phyloP scores from a whole-genome alignment of 1,140 invertebrate genomes.

The Penaeus vannamei region DNA sequence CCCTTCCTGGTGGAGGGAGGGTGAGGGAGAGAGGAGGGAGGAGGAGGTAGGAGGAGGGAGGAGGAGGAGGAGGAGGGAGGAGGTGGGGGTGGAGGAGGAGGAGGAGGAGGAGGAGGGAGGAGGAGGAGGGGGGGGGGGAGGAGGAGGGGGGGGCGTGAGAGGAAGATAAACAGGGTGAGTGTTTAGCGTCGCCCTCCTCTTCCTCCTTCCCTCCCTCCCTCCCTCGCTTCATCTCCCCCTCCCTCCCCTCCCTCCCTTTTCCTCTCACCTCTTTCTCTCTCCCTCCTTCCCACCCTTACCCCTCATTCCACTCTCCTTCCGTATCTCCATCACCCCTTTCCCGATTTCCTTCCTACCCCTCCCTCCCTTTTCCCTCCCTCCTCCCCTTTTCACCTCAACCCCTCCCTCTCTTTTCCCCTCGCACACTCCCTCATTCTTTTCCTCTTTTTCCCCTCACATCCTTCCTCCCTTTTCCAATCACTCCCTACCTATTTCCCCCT shows the following conservation, averaged over 20 bases:
- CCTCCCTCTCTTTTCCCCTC: not conserved
- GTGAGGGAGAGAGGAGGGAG: not conserved
- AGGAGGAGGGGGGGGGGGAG: too few relatives aligned
- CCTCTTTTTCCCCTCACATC: not conserved
- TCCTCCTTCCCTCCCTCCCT: too few relatives aligned
- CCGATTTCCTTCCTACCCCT: too few relatives aligned
- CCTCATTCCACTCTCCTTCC: not conserved
- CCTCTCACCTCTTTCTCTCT: not conserved
- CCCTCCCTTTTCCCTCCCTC: not conserved
- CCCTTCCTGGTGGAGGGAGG: not conserved
- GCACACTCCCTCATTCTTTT: not conserved
- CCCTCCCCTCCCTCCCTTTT: not conserved
- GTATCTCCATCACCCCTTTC: not conserved
- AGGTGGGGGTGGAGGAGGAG: too few relatives aligned
- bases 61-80: not conserved
- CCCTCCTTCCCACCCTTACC: constrained; percentile 8
- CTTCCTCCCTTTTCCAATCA: not conserved
- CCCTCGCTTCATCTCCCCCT: too few relatives aligned
- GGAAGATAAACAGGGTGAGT: too few relatives aligned
- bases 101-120: too few relatives aligned
- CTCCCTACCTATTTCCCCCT: not conserved
- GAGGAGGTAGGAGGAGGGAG: too few relatives aligned
- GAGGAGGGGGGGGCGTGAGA: too few relatives aligned
- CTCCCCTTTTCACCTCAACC: too few relatives aligned
- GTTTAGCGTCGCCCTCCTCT: too few relatives aligned